Conservation (phyloP, 2,113 vertebrate species). For the Pseudopipra pipra region DNA sequence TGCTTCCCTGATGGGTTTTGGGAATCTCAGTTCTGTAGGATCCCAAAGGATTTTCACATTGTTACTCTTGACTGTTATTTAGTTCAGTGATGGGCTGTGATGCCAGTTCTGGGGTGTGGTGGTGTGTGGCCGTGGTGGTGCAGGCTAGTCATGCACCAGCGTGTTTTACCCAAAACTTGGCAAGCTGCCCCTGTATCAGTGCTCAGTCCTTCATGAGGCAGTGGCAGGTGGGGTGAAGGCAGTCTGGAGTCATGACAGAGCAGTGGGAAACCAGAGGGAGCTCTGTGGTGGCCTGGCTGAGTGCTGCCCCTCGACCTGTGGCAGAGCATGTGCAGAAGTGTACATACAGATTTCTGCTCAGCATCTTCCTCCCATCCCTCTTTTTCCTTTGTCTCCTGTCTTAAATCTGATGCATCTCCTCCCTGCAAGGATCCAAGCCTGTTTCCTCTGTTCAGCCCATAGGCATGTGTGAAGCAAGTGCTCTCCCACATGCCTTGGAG, state of each 20-base stretch:
- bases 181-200: not conserved
- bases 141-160: accelerated
- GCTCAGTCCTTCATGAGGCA: accelerated
- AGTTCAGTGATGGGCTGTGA: accelerated
- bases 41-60: not conserved
- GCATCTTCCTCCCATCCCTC: not conserved
- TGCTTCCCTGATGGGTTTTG: not conserved
- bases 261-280: not conserved
- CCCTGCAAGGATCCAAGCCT: not conserved
- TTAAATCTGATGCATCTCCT: not conserved
- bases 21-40: not conserved
- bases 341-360: not conserved
- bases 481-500: not conserved
- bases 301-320: not conserved
- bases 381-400: not conserved
- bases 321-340: not conserved
- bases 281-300: not conserved
- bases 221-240: too few relatives aligned
- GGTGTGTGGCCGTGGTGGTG: not conserved
- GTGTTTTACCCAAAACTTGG: not conserved
- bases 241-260: not conserved
- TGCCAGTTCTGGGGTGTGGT: not conserved
- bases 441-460: not conserved
- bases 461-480: not conserved
- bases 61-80: not conserved